Base-by-base conservation (phyloP, 2,113 vertebrate species). In the Acrocephalus kingi region DNA sequence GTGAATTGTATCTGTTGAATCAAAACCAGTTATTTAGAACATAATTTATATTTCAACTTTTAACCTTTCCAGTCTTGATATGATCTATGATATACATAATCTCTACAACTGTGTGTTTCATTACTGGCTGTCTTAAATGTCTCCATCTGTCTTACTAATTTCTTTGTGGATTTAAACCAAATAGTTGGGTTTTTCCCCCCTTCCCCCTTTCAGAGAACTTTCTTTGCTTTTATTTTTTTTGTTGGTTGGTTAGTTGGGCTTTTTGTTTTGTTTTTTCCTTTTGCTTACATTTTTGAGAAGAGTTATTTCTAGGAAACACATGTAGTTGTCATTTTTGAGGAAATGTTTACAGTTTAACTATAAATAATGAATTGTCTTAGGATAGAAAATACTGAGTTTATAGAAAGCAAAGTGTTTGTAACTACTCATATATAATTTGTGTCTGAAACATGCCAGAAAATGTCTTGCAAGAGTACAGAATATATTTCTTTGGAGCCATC, bases 141-240 rank as follows among this genome's bases (percentile, higher is more conserved):
- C 27, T 87, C 61, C 74, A 69, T 80, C 64, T 81, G 78, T 74
- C 1, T 81, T 48, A 37, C 6, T 55, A 69, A 84, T 37, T 91
- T 49, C 21, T 15, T 51, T 77, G 41, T 66, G 20, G 4, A 66
- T 69, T 59, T 78, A 87, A 80, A 84, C 3, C 10, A 59, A 46
- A 69, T 16, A 61, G 10, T 41, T 49, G 6, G 0, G 0, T 0
- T 5, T 30, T 43, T 48, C 2, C 8, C 14, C 21, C 6, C 17
- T 77, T 5, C 2, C 7, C 6, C 2, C 4, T 27, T 19, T 22
- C 5, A 17, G 3, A 62, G 16, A 1, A 54, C 35, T 72, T 52
- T 63, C 1, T 27, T 89, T 54, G 7, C 2, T n/a, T 46, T 61
- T 37, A 13, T 4, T 49, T 35, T 35, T 35, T 43, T 41, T 19